phyloP scores from a whole-genome alignment of 2,888 invertebrate species.

The Tipula lateralis region DNA sequence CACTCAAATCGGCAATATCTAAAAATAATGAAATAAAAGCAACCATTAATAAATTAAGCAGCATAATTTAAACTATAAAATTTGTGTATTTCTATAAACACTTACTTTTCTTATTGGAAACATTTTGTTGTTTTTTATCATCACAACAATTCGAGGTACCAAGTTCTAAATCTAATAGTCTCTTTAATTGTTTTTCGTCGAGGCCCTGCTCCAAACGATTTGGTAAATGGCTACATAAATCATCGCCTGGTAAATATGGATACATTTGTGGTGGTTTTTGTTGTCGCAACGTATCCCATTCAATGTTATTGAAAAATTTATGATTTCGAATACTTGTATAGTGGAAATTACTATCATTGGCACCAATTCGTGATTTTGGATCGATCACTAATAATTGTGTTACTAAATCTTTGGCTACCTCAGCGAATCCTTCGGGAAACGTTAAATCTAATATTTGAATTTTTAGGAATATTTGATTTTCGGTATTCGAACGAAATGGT shows the following conservation, averaged over 20 bases:
- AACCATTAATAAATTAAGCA: background rate
- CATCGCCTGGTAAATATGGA: constrained; percentile 72
- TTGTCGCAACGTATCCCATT: constrained; percentile 74
- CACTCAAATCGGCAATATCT: constrained; percentile 63
- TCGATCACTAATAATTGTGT: constrained; percentile 78
- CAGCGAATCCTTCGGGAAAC: constrained; percentile 87
- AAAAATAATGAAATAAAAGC: constrained; percentile 38
- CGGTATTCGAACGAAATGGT: constrained; percentile 87
- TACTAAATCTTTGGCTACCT: constrained; percentile 81
- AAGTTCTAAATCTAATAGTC: constrained; percentile 68
- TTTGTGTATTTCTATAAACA: background rate
- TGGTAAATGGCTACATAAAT: constrained; percentile 62
- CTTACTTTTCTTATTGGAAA: constrained; percentile 35
- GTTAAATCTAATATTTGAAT: constrained; percentile 85
- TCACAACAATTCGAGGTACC: constrained; percentile 40
- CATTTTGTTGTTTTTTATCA: constrained; percentile 35
- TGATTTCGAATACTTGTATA: constrained; percentile 83
- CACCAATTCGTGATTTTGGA: constrained; percentile 75
- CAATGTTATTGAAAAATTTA: constrained; percentile 75
- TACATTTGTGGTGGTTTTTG: constrained; percentile 77
- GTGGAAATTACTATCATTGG: constrained; percentile 62
- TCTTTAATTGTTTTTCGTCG: constrained; percentile 73
- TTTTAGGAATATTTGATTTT: constrained; percentile 94
- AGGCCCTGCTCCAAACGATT: constrained; percentile 83
- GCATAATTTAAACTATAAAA: background rate